Conservation (phyloP, 1,140 invertebrate species). For the Philopotamus ludificatus region DNA sequence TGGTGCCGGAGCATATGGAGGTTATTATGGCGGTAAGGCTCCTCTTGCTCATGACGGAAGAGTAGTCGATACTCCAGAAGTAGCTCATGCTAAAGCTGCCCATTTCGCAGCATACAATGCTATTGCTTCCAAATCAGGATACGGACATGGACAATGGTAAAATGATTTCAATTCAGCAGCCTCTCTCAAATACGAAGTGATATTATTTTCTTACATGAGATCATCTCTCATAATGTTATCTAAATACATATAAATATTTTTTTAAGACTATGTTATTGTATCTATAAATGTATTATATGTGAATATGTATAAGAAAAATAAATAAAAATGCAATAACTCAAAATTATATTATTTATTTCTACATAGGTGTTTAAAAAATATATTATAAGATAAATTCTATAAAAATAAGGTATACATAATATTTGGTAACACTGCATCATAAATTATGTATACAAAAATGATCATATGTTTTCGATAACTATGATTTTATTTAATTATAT, state of each 20-base stretch:
- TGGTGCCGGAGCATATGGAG: not conserved
- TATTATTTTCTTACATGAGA: not conserved
- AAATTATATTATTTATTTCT: too few species aligned
- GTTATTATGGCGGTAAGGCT: constrained; percentile 9
- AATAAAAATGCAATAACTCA: too few species aligned
- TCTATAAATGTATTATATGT: too few species aligned
- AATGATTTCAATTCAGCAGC: not conserved
- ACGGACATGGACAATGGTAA: constrained; percentile 19
- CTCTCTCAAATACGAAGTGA: not conserved
- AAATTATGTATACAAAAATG: too few species aligned
- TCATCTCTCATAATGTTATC: not conserved
- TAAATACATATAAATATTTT: not conserved
- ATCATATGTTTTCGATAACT: too few species aligned
- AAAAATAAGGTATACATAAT: too few species aligned
- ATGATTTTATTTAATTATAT: too few species aligned
- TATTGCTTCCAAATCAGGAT: constrained; percentile 20
- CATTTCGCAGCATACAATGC: constrained; percentile 45
- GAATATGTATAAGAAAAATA: too few species aligned
- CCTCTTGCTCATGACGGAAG: constrained; percentile 45
- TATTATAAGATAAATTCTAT: too few species aligned
- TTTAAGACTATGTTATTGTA: too few species aligned
- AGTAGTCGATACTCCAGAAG: constrained; percentile 53
- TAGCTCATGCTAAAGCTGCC: constrained; percentile 53
- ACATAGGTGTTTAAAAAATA: too few species aligned
- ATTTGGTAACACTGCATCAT: too few species aligned